Evolutionary conservation across 37 sponge, comb jelly and placozoan species (phyloP), one percentile per base, ranked within the genome.

Genomic region (Geodia barretti): DNA sequence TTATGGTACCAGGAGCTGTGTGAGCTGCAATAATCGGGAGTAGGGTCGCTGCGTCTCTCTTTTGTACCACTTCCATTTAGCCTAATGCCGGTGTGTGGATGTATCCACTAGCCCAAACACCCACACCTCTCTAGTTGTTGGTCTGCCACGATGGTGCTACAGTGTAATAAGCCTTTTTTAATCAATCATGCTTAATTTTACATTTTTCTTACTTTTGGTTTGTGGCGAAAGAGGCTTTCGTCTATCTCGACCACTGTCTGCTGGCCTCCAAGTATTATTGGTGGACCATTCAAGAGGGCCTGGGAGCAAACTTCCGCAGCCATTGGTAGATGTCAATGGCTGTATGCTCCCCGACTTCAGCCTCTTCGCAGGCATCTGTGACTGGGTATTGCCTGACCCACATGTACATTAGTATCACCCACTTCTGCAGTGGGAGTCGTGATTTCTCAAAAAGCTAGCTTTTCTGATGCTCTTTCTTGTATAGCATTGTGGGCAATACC

Each of bases 101-200:
- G 75, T 75, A 62, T 89, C 86, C 17, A 85, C 82, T 83, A 92
- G 61, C 0, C 93, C 83, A 72, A 92, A 92, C 41, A 89, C 93
- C 93, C 86, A 92, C 23, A 76, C 43, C 40, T 83, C 84, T 21
- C 70, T 11, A 0, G 71, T 69, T 43, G 91, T 73, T 1, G 78
- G 66, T 42, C 91, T 62, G 0, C 91, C 91, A 61, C 77, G 65
- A 65, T 75, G 79, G 32, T 90, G 19, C 86, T 90, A n/a, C n/a
- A n/a, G n/a, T n/a, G n/a, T n/a, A n/a, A n/a, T n/a, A n/a, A n/a
- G n/a, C n/a, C n/a, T n/a, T n/a, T 64, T 23, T 19, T 19, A 64
- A 14, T 29, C n/a, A 5, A 5, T 24, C n/a, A n/a, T n/a, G n/a
- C n/a, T n/a, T n/a, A n/a, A 64, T n/a, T 24, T 7, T 26, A n/a